phyloP scores from a whole-genome alignment of 37 sponge, comb jelly and placozoan species.

The Cladorhizidae sp. region DNA sequence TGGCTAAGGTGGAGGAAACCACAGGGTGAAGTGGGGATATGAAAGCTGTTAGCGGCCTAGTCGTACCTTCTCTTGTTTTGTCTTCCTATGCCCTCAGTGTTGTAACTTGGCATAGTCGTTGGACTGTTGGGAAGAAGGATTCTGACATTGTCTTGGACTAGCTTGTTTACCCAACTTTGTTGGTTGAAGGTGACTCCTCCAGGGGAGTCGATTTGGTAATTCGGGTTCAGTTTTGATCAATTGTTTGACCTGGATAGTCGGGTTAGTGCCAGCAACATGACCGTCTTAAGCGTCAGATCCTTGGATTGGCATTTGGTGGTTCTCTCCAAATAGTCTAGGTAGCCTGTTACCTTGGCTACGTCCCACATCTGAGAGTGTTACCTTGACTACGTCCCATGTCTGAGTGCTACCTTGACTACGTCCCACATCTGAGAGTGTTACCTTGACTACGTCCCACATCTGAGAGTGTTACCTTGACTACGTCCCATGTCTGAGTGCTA shows the following conservation, averaged over 20 bases:
- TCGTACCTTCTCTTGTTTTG: neutral
- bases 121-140: constrained; percentile 34
- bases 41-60: neutral
- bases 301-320: neutral
- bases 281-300: constrained; percentile 16
- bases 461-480: too few species aligned
- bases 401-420: too few species aligned
- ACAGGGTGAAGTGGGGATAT: constrained; percentile 32
- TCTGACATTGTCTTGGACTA: constrained; percentile 8
- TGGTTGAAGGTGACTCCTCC: constrained; percentile 17
- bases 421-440: too few species aligned
- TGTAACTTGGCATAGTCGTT: constrained; percentile 14
- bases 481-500: too few species aligned
- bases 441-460: too few species aligned
- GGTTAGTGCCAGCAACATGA: constrained; percentile 28
- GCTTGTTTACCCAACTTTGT: constrained; percentile 9
- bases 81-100: constrained; percentile 23
- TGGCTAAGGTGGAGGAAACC: constrained; percentile 19
- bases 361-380: too few species aligned
- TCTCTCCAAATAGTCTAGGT: neutral
- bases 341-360: constrained; percentile 2
- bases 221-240: constrained; percentile 1
- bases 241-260: neutral
- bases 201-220: neutral
- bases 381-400: too few species aligned